These are phyloP conservation scores for Onthophagus sagittarius DNA, from an alignment of 2,888 invertebrate species.

Conservation along the genomic window DNA sequence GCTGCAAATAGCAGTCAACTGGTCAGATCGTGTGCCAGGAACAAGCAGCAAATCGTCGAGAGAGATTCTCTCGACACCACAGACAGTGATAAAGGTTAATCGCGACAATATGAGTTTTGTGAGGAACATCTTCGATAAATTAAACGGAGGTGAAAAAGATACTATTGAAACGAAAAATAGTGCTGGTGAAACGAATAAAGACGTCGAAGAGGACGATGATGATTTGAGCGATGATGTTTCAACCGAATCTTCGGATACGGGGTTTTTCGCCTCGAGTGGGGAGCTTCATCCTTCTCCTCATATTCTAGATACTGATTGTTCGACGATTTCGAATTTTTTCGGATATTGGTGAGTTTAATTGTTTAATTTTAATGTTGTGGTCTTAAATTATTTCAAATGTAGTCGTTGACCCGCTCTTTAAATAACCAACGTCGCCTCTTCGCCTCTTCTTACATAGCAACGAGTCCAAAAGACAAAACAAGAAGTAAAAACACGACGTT, in stretches of 20 bases:
- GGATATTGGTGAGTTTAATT: slow-evolving; percentile 45
- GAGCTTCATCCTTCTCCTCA: slow-evolving; percentile 39
- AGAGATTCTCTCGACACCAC: not conserved
- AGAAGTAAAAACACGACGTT: not conserved
- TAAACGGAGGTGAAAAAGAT: slow-evolving; percentile 31
- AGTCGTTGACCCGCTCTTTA: slow-evolving; percentile 6
- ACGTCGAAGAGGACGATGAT: slow-evolving; percentile 37
- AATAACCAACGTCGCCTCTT: not conserved
- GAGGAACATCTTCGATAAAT: slow-evolving; percentile 44
- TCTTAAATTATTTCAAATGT: not conserved
- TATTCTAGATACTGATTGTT: slow-evolving; percentile 43
- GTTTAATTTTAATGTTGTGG: not conserved
- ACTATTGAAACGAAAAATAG: not conserved
- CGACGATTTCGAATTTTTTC: slow-evolving; percentile 48
- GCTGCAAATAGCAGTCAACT: slow-evolving; percentile 27
- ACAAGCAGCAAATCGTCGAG: not conserved
- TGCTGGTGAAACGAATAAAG: slow-evolving; percentile 32
- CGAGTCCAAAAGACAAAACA: not conserved
- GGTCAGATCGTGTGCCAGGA: slow-evolving; percentile 1
- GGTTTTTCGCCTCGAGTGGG: slow-evolving; percentile 40
- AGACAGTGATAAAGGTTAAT: not conserved
- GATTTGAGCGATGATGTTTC: slow-evolving; percentile 39
- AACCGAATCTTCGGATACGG: slow-evolving; percentile 43
- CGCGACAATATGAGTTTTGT: slow-evolving; percentile 43
- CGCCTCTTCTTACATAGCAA: not conserved